Base-by-base conservation (phyloP, 2,888 invertebrate genomes). In the Ormyrus labotus region DNA sequence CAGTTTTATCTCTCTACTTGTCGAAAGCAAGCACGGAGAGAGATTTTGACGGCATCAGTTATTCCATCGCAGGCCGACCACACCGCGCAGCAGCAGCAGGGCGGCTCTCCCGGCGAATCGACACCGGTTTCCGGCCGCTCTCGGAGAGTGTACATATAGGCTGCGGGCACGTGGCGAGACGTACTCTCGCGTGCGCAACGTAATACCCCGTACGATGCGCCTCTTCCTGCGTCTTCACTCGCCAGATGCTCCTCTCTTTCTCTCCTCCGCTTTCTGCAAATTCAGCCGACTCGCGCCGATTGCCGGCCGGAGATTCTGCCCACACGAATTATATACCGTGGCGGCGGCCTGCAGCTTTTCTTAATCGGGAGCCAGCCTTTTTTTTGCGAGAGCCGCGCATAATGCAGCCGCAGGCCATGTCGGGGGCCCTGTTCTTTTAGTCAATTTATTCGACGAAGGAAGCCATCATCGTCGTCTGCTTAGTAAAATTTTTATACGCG, bases 121-220 rank as follows among this genome's bases (percentile, higher is more conserved):
- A 71, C 60, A 60, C 70, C n/a, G 48, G 61, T 53, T 68, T 68
- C 75, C 68, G 64, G 68, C 68, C 11, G n/a, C 34, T 50, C 45
- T n/a, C 50, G 11, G 51, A 47, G 10, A 34, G 57, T 48, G 47
- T 64, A 10, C 13, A 34, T 61, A 4, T n/a, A 11, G 9, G 76
- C 60, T 76, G 69, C 60, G 72, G 78, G 78, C 78, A 72, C 72
- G 78, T 78, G 78, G 70, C 65, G 13, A 11, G 13, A 11, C 6
- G 13, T 58, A n/a, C 60, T 9, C 5, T 0, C 1, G 8, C 6
- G n/a, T 13, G 51, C 9, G 68, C 55, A 76, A 76, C 63, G 53
- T 74, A 74, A 79, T 79, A 79, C 57, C 34, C 2, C 45, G 60
- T 6, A 72, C 71, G 72, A 78, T 78, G 57, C 71, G 58, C 6